A percentile compares a stretch with the other conserved stretches of the same genome.
Conservation (phyloP, 2,113 vertebrate genomes). For the Pitta sordida region DNA sequence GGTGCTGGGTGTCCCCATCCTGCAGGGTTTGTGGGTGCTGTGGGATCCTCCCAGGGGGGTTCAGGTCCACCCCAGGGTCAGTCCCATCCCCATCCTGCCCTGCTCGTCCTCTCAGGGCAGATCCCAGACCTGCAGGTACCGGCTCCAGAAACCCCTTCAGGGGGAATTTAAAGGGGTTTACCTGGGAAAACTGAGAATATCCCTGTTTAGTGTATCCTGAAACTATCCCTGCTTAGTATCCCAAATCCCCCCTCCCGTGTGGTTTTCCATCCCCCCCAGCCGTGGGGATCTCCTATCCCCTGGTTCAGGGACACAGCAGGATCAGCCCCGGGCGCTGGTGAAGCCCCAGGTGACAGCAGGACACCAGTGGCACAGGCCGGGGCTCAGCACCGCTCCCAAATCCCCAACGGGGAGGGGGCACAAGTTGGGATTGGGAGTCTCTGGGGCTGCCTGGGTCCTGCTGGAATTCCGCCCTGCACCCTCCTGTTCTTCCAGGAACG, state of each 20-base stretch:
- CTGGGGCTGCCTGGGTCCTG: rapidly evolving
- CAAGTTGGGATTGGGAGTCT: background rate
- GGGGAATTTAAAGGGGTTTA: background rate
- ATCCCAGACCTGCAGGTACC: no score
- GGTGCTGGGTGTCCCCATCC: background rate
- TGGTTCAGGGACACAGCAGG: rapidly evolving
- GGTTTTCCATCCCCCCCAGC: background rate
- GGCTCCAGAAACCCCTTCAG: background rate
- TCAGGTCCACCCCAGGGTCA: rapidly evolving
- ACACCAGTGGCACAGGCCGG: rapidly evolving
- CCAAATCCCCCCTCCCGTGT: rapidly evolving
- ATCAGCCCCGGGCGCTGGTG: background rate
- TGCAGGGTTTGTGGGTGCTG: rapidly evolving
- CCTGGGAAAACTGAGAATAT: background rate
- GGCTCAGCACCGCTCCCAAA: background rate
- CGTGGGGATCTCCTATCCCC: rapidly evolving
- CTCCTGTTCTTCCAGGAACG: slow-evolving; percentile 44
- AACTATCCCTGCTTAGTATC: rapidly evolving
- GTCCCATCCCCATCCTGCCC: background rate
- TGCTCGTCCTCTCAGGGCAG: background rate
- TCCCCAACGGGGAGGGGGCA: background rate
- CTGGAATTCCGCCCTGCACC: background rate
- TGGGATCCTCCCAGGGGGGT: background rate
- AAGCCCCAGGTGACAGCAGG: background rate
- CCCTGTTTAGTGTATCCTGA: no score